A percentile compares a stretch with the other conserved stretches of the same genome.
Conservation (phyloP, 2,113 vertebrate genomes). For the Mesitornis unicolor region DNA sequence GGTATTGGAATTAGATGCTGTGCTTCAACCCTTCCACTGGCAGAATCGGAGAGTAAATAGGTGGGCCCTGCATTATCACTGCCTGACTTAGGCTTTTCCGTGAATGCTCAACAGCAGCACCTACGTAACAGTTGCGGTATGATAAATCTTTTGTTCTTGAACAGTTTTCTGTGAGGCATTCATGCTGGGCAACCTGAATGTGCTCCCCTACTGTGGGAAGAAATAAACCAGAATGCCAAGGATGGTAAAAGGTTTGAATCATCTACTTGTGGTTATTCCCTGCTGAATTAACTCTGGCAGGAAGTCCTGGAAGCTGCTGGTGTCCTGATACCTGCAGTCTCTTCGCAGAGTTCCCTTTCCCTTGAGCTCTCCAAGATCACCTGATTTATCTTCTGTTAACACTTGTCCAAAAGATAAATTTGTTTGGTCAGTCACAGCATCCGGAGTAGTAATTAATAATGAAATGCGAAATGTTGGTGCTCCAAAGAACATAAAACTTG, state of each 20-base stretch:
- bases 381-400: neutral
- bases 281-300: neutral
- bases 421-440: neutral
- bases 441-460: neutral
- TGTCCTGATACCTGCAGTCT: neutral
- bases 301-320: neutral
- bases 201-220: neutral
- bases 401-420: neutral
- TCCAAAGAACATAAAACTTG: neutral
- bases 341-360: neutral
- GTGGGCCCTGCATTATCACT: fast-evolving
- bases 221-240: neutral
- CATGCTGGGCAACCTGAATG: too few relatives aligned
- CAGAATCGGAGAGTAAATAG: neutral
- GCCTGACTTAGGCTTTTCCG: neutral
- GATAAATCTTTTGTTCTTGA: neutral
- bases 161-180: neutral
- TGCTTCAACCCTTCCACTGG: neutral
- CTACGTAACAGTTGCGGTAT: fast-evolving
- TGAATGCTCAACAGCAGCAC: neutral
- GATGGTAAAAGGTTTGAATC: neutral
- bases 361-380: neutral
- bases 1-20: neutral
- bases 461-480: neutral
- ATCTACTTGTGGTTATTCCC: neutral